These are phyloP conservation scores for Trichopria drosophilae DNA, from an alignment of 2,888 invertebrate species.

Conservation along the genomic window DNA sequence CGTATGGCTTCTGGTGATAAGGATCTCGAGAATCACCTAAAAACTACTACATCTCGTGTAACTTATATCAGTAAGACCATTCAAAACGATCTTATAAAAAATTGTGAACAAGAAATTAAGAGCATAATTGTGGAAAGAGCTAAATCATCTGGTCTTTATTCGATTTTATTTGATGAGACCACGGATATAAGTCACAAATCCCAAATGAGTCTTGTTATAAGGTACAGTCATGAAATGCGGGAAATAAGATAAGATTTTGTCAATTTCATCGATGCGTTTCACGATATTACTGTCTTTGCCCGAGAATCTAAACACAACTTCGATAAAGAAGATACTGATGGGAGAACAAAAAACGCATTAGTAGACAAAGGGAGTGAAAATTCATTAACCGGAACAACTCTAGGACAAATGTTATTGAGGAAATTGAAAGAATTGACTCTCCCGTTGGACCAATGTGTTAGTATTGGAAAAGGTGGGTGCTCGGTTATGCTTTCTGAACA, in stretches of 20 bases:
- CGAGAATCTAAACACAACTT: constrained; percentile 1
- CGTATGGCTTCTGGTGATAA: constrained; percentile 15
- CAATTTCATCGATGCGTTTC: constrained; percentile 24
- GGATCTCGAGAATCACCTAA: constrained; percentile 15
- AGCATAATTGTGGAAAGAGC: constrained; percentile 4
- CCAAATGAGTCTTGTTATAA: constrained; percentile 26
- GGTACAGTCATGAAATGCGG: constrained; percentile 23
- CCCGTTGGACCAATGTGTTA: too few species aligned
- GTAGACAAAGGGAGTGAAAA: neutral
- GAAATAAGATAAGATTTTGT: constrained; percentile 25
- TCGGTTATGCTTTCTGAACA: constrained; percentile 19
- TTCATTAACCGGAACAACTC: constrained; percentile 4
- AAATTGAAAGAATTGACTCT: too few species aligned
- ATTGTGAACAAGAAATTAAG: constrained; percentile 22
- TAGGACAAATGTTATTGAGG: constrained; percentile 13
- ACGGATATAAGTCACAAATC: constrained; percentile 26
- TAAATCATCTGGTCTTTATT: constrained; percentile 9
- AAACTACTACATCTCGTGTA: constrained; percentile 19
- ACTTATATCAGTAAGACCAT: constrained; percentile 27
- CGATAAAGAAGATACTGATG: neutral
- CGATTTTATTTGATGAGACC: constrained; percentile 31
- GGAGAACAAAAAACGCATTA: neutral
- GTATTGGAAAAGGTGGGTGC: too few species aligned
- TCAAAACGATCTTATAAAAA: constrained; percentile 29
- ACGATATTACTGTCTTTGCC: neutral